Base-by-base conservation (phyloP, 2,888 invertebrate genomes). In the Lasioglossum morio region DNA sequence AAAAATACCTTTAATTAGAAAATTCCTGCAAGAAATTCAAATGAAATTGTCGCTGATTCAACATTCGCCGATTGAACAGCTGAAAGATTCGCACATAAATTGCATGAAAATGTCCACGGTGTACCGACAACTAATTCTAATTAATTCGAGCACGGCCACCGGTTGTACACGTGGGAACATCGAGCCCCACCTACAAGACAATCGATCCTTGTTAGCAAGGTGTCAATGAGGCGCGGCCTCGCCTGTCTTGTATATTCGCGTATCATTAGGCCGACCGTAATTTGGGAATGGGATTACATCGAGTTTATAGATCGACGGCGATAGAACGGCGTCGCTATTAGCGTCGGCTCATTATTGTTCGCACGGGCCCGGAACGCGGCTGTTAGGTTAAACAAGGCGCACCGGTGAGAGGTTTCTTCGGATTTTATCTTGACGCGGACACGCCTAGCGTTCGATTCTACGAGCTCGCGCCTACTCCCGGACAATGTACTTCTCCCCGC, bases 381-480 rank as follows among this genome's bases (percentile, higher is more conserved):
- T 73, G 73, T 86, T 84, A 89, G 91, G 87, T 91, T 87, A 90
- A 87, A 75, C 88, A 85, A 85, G 53, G 53, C 23, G 69, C 82
- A 79, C 34, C 77, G 79, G 81, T 84, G 82, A 77, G 86, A 84
- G 69, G 77, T 86, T 85, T 84, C 79, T 78, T 86, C 77, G 89
- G 89, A 90, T 88, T 91, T 90, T 84, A 90, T 90, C 85, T 82
- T 74, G 75, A 69, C 79, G 72, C 79, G 19, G 88, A 85, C 89
- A 90, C 89, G 87, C 85, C 85, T 86, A 79, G 53, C 89, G 77
- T 84, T 81, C 86, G 87, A 73, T 73, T 73, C 79, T 87, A 82
- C 87, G 79, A 83, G 75, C 79, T 89, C 81, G 79, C 77, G 74
- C 79, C 77, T 87, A 82, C 70, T 78, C 66, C 76, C 37, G 72